Evolutionary conservation across 2,888 invertebrate genomes (phyloP).

Genomic region (Thysanoteuthis rhombus): DNA sequence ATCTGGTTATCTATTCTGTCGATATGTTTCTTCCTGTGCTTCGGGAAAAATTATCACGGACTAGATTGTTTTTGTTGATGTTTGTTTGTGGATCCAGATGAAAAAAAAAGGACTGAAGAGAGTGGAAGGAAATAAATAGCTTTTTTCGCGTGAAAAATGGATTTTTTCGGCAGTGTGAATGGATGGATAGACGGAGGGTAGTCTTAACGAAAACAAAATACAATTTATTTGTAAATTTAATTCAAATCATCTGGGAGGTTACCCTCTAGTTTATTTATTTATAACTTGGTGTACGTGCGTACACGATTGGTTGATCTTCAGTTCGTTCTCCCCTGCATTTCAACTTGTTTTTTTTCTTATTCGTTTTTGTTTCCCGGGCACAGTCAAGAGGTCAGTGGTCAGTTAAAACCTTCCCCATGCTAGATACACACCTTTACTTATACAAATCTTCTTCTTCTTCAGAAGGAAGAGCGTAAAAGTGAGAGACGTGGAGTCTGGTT

Average conservation of each 20-base stretch:
- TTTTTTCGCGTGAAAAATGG: no score
- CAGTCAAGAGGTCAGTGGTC: not conserved
- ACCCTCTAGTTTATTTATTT: not conserved
- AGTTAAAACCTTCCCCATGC: not conserved
- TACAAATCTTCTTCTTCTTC: no score
- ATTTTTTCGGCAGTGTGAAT: not conserved
- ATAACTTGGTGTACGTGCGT: not conserved
- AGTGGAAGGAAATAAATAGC: no score
- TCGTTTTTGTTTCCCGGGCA: not conserved
- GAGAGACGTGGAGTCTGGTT: no score
- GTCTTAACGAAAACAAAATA: not conserved
- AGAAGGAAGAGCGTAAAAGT: no score
- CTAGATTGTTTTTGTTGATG: no score
- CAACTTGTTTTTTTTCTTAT: not conserved
- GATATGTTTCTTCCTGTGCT: no score
- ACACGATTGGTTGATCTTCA: not conserved
- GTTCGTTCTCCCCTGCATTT: not conserved
- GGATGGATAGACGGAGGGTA: not conserved
- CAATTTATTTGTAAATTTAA: no score
- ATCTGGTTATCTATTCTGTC: no score
- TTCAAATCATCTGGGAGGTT: not conserved
- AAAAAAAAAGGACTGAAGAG: no score
- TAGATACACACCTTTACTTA: not conserved
- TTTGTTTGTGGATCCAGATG: no score
- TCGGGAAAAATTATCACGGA: no score